phyloP scores from a whole-genome alignment of 2,113 vertebrate genomes.

The Ammodytes marinus region DNA sequence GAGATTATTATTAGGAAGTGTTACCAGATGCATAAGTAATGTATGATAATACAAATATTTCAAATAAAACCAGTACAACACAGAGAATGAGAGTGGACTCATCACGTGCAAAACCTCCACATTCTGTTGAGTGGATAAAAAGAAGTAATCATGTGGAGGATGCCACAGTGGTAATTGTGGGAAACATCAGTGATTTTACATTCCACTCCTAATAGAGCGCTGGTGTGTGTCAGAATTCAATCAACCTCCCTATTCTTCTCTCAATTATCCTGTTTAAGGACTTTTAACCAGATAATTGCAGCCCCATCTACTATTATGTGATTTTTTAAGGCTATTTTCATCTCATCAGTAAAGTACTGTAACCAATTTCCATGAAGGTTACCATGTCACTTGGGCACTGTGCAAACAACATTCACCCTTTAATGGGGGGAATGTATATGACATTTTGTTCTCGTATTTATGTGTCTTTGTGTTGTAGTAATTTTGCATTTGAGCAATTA shows the following conservation, averaged over 20 bases:
- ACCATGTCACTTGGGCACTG: conserved; percentile 44
- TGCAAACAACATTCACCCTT: conserved; percentile 53
- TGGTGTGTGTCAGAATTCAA: conserved; percentile 61
- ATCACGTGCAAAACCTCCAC: background rate
- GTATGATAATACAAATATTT: background rate
- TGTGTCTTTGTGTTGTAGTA: conserved; percentile 3
- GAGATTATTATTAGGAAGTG: background rate
- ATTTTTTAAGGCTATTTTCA: conserved; percentile 60
- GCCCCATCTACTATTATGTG: conserved; percentile 49
- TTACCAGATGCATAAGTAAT: background rate
- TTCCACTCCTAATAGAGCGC: conserved; percentile 28
- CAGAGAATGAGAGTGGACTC: background rate
- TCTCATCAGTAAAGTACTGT: conserved; percentile 67
- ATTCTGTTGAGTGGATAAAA: background rate
- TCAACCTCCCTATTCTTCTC: conserved; percentile 59
- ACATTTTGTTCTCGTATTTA: conserved; percentile 53
- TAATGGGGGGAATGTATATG: conserved; percentile 24
- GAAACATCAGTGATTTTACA: conserved; percentile 49
- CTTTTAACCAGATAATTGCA: conserved; percentile 66
- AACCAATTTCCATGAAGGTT: conserved; percentile 58
- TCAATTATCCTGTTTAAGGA: conserved; percentile 51
- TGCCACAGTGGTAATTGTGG: conserved; percentile 20
- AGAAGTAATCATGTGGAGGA: background rate
- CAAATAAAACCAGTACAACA: background rate
- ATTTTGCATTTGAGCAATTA: conserved; percentile 39